These are phyloP conservation scores for Leptosomus discolor DNA, from an alignment of 2,113 vertebrate species.

Conservation along the genomic window DNA sequence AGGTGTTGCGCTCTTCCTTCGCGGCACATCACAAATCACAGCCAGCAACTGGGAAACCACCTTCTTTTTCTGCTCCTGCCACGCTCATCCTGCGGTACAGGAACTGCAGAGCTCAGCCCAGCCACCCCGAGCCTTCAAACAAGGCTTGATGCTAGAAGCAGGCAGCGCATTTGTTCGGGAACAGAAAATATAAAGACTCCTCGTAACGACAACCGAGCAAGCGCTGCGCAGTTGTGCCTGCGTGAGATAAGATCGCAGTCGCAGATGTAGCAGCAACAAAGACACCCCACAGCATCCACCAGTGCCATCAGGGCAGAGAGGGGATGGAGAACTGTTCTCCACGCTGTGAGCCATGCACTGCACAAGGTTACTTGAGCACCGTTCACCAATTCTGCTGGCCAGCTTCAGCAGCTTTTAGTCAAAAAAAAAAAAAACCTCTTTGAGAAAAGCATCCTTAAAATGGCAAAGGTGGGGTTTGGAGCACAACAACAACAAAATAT, in stretches of 20 bases:
- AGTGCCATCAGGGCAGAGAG: not conserved
- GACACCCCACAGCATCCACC: not conserved
- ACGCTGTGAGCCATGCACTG: rapidly evolving
- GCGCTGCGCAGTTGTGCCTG: not conserved
- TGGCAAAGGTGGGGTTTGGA: not conserved
- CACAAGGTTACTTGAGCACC: not conserved
- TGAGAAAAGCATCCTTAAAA: not conserved
- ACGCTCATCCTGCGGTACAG: not conserved
- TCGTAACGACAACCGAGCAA: not conserved
- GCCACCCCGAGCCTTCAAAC: not conserved
- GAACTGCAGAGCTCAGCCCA: not conserved
- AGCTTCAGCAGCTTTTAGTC: not conserved
- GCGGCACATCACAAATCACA: not conserved
- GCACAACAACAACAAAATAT: no score
- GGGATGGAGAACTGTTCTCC: not conserved
- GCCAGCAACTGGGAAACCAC: not conserved
- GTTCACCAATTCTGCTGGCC: not conserved
- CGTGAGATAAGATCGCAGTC: not conserved
- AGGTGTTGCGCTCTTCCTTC: not conserved
- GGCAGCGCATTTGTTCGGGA: rapidly evolving
- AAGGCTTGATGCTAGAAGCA: not conserved
- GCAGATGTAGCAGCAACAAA: not conserved
- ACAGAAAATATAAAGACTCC: not conserved
- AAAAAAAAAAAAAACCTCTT: not conserved
- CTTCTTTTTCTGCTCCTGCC: not conserved